Conservation (phyloP, 92 coral and sea anemone species). For the Virgularia gustaviana region DNA sequence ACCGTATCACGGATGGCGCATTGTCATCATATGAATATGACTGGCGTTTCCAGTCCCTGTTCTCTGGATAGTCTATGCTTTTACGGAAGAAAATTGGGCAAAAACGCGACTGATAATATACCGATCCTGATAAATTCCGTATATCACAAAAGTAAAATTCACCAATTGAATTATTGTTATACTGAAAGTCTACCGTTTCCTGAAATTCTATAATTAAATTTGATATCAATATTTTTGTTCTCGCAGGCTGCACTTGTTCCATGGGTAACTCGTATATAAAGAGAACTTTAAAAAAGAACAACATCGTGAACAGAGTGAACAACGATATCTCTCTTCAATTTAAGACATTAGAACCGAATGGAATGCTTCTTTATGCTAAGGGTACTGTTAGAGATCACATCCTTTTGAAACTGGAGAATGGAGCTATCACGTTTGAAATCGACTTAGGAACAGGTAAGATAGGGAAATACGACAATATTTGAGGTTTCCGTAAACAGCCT, state of each 20-base stretch:
- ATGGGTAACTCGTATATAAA: conserved; percentile 57
- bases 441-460: conserved; percentile 87
- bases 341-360: conserved; percentile 59
- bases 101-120: too few species aligned
- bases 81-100: too few species aligned
- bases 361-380: conserved; percentile 69
- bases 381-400: conserved; percentile 67
- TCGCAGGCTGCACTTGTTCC: conserved; percentile 73
- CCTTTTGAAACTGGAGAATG: conserved; percentile 66
- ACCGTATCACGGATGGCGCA: too few species aligned
- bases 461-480: not conserved
- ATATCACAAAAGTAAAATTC: too few species aligned
- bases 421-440: conserved; percentile 60
- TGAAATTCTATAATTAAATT: too few species aligned
- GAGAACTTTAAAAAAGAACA: conserved; percentile 51
- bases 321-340: conserved; percentile 73
- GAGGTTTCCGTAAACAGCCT: not conserved
- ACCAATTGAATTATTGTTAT: not conserved
- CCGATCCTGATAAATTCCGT: too few species aligned
- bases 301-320: conserved; percentile 41
- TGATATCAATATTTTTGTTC: conserved; percentile 1
- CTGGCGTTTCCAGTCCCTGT: too few species aligned
- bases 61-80: too few species aligned
- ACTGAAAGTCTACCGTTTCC: not conserved
- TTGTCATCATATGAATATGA: too few species aligned